These are phyloP conservation scores for Apaloderma vittatum DNA, from an alignment of 2,113 vertebrate species.

Conservation along the genomic window DNA sequence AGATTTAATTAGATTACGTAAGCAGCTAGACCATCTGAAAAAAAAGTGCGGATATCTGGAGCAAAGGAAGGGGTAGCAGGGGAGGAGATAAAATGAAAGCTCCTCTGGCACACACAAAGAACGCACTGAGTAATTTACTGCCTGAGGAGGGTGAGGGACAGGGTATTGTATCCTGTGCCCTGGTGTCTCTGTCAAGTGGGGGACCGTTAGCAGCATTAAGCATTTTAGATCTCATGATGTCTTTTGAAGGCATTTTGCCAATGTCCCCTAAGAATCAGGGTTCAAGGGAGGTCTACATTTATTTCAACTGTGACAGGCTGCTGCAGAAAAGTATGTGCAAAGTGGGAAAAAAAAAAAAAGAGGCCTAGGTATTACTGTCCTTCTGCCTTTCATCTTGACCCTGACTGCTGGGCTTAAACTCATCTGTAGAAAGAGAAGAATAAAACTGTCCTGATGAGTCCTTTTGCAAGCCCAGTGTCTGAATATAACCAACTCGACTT, in stretches of 20 bases:
- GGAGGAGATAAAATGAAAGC: neutral
- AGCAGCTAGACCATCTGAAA: neutral
- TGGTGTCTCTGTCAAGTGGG: neutral
- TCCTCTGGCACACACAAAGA: neutral
- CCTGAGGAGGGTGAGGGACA: neutral
- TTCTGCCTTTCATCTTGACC: neutral
- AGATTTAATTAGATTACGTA: neutral
- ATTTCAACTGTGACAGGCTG: neutral
- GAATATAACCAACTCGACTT: neutral
- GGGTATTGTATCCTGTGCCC: neutral
- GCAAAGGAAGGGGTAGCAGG: neutral
- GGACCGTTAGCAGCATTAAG: neutral
- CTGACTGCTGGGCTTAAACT: neutral
- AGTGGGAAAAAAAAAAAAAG: neutral
- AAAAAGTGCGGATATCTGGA: neutral
- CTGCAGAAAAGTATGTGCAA: neutral
- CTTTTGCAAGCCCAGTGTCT: accelerated
- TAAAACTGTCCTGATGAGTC: neutral
- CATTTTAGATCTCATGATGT: neutral
- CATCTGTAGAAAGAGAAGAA: neutral
- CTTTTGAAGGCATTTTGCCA: neutral
- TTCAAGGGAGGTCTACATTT: neutral
- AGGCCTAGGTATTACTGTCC: neutral
- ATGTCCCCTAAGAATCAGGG: neutral
- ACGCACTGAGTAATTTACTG: neutral